phyloP scores from a whole-genome alignment of 1,140 invertebrate species.

The Formica selysi region DNA sequence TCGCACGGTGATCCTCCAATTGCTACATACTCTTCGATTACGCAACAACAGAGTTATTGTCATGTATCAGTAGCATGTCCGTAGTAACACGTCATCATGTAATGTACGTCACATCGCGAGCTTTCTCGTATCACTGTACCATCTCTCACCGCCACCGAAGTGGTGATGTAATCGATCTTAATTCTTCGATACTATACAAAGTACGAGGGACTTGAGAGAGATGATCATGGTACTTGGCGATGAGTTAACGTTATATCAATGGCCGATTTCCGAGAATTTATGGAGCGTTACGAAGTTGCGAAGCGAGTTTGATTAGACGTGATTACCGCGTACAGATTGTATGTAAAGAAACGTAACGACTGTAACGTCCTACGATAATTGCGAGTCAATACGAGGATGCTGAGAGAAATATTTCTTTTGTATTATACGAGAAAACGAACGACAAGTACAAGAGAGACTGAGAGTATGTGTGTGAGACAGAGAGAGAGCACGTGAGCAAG shows the following conservation, averaged over 20 bases:
- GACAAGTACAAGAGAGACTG: slow-evolving; percentile 35
- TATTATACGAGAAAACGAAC: slow-evolving; percentile 38
- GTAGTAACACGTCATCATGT: neutral
- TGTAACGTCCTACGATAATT: slow-evolving; percentile 37
- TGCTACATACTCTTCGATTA: slow-evolving; percentile 32
- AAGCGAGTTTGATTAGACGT: slow-evolving; percentile 12
- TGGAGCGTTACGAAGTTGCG: slow-evolving; percentile 11
- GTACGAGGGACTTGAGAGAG: neutral
- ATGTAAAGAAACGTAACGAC: slow-evolving; percentile 2
- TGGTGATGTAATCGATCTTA: neutral
- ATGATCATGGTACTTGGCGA: neutral
- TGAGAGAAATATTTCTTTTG: slow-evolving; percentile 31
- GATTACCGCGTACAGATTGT: slow-evolving; percentile 4
- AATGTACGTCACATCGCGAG: neutral
- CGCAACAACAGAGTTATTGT: neutral
- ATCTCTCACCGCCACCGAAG: neutral
- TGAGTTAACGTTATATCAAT: neutral
- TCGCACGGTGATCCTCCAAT: slow-evolving; percentile 20
- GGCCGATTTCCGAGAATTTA: slow-evolving; percentile 29
- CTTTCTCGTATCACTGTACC: neutral
- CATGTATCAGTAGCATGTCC: slow-evolving; percentile 6
- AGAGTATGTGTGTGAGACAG: slow-evolving; percentile 6
- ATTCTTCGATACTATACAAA: neutral
- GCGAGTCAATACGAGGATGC: slow-evolving; percentile 28
- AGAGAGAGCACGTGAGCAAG: slow-evolving; percentile 53